Conservation (phyloP, 2,113 vertebrate species). For the Melanerpes aurifrons region DNA sequence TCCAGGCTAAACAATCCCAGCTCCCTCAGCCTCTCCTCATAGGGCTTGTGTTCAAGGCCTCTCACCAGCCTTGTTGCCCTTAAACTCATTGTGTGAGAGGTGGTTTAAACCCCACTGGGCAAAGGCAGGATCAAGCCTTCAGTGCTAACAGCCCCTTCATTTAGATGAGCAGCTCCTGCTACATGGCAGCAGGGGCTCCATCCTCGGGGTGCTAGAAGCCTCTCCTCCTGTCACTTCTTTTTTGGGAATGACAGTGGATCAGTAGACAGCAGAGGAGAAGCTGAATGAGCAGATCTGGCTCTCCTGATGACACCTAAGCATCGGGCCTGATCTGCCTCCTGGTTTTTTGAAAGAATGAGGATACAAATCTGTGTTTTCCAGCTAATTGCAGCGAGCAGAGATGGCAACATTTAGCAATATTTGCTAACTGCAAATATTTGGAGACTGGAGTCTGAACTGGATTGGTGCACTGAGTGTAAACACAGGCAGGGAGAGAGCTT, state of each 20-base stretch:
- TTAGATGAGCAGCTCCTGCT: background rate
- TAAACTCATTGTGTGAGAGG: background rate
- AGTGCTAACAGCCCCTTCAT: background rate
- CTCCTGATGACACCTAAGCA: background rate
- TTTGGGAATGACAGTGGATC: background rate
- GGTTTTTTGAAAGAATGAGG: background rate
- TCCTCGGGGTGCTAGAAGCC: background rate
- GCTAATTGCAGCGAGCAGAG: background rate
- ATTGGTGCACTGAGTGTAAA: background rate
- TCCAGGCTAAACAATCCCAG: too few relatives aligned
- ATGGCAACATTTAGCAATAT: conserved; percentile 1
- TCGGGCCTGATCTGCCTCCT: background rate
- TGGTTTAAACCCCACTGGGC: background rate
- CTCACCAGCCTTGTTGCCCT: too few relatives aligned
- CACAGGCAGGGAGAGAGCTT: background rate
- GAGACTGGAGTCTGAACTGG: conserved; percentile 21
- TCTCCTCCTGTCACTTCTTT: background rate
- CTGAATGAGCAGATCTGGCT: background rate
- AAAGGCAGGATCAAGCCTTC: background rate
- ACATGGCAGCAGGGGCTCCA: background rate
- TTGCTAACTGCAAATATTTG: conserved; percentile 41
- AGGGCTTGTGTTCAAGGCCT: too few relatives aligned
- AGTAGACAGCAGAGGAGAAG: background rate
- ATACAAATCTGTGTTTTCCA: background rate
- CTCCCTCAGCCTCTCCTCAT: too few relatives aligned